Percentiles rank a stretch among this genome's conserved stretches.
phyloP scores from a whole-genome alignment of 2,888 invertebrate genomes.

The Drosophila borealis region DNA sequence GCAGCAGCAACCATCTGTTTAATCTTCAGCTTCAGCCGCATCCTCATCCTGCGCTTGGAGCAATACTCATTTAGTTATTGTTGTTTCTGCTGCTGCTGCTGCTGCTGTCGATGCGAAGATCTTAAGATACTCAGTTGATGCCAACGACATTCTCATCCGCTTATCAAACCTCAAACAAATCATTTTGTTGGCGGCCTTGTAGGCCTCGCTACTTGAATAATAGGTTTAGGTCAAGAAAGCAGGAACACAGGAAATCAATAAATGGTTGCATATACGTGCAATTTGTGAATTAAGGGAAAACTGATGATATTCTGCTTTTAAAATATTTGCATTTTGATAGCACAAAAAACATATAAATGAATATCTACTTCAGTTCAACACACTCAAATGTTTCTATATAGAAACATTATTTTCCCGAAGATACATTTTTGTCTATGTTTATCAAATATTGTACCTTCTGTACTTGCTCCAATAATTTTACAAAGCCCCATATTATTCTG shows the following conservation, averaged over 20 bases:
- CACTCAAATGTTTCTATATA: slow-evolving; percentile 21
- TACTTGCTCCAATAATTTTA: slow-evolving; percentile 56
- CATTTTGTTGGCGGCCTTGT: slow-evolving; percentile 75
- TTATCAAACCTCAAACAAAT: slow-evolving; percentile 80
- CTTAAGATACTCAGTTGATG: slow-evolving; percentile 55
- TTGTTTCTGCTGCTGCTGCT: slow-evolving; percentile 46
- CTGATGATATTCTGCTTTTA: too few species aligned
- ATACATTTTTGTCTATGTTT: slow-evolving; percentile 58
- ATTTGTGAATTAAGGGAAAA: too few species aligned
- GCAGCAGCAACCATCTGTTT: slow-evolving; percentile 33
- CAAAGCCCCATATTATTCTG: slow-evolving; percentile 48
- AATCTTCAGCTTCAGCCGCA: slow-evolving; percentile 37
- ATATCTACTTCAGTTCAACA: slow-evolving; percentile 12
- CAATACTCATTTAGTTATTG: slow-evolving; percentile 75
- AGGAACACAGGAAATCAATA: too few species aligned
- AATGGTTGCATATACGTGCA: too few species aligned
- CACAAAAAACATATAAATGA: slow-evolving; percentile 2
- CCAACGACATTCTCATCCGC: slow-evolving; percentile 80
- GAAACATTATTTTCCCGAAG: slow-evolving; percentile 9
- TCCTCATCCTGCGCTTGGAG: slow-evolving; percentile 64
- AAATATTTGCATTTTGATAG: too few species aligned
- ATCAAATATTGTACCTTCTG: slow-evolving; percentile 29
- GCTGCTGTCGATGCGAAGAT: slow-evolving; percentile 54
- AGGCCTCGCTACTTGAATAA: slow-evolving; percentile 7
- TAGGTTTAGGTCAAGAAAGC: background rate